Conservation (phyloP, 2,797 vertebrate species). For the Chelon labrosus region DNA sequence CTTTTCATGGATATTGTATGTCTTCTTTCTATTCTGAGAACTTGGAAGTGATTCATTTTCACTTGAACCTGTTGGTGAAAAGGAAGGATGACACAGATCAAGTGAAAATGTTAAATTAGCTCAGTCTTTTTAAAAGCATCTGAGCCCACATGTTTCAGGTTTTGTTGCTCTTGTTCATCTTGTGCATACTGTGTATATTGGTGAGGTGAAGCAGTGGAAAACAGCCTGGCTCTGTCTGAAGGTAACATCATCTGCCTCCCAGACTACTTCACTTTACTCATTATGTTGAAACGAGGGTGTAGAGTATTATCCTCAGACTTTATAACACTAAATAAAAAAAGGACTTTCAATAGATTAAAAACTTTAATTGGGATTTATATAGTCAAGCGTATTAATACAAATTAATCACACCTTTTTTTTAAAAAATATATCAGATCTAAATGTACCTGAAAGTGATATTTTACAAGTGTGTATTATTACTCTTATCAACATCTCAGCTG, state of each 20-base stretch:
- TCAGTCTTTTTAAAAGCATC: constrained; percentile 4
- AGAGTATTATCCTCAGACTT: too few species aligned
- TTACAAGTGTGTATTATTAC: too few species aligned
- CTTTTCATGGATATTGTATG: constrained; percentile 8
- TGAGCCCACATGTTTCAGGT: too few species aligned
- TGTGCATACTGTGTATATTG: not conserved
- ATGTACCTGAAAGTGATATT: too few species aligned
- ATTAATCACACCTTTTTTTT: too few species aligned
- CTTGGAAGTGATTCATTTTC: constrained; percentile 30
- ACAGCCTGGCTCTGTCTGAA: not conserved
- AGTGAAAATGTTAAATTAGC: not conserved
- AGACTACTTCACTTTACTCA: not conserved
- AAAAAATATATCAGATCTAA: too few species aligned
- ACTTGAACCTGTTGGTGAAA: constrained; percentile 5
- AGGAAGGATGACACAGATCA: not conserved
- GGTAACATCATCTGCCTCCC: not conserved
- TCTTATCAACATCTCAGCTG: not conserved
- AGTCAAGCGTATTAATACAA: too few species aligned
- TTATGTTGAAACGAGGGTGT: too few species aligned
- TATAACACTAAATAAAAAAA: too few species aligned
- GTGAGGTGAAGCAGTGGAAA: too few species aligned
- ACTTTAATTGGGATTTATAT: too few species aligned
- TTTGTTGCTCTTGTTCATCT: not conserved
- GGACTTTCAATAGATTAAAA: too few species aligned
- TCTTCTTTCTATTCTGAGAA: constrained; percentile 34